Evolutionary conservation across 2,888 invertebrate genomes (phyloP).

Genomic region (Gasteruption jaculator): DNA sequence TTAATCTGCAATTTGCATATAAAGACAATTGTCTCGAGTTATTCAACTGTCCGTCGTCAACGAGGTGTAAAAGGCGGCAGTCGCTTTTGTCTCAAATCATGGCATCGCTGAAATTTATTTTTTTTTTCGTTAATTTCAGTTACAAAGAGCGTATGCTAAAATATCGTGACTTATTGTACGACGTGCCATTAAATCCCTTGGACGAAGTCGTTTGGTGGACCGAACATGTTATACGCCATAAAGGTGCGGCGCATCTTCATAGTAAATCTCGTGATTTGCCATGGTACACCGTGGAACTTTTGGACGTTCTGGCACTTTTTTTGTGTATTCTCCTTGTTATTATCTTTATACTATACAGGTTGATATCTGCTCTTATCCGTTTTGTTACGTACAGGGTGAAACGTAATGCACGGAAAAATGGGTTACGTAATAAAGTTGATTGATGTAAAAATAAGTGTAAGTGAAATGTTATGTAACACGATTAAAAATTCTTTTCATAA

Average conservation of each 20-base stretch:
- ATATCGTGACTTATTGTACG: constrained; percentile 20
- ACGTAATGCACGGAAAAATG: too few species aligned
- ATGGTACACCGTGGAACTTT: constrained; percentile 24
- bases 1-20: not conserved
- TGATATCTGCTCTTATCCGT: too few species aligned
- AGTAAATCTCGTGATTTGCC: constrained; percentile 20
- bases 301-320: constrained; percentile 20
- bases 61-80: not conserved
- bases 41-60: not conserved
- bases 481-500: too few species aligned
- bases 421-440: too few species aligned
- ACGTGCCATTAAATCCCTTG: constrained; percentile 23
- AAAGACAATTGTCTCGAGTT: not conserved
- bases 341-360: too few species aligned
- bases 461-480: too few species aligned
- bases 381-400: too few species aligned
- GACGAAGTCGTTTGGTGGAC: constrained; percentile 30
- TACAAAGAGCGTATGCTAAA: constrained; percentile 28
- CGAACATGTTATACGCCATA: constrained; percentile 32
- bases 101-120: too few species aligned
- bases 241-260: constrained; percentile 25
- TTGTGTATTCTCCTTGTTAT: not conserved
- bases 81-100: not conserved
- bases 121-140: constrained; percentile 19
- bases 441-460: too few species aligned